Evolutionary conservation across 2,113 vertebrate species (phyloP).

Genomic region (Apodemus speciosus): DNA sequence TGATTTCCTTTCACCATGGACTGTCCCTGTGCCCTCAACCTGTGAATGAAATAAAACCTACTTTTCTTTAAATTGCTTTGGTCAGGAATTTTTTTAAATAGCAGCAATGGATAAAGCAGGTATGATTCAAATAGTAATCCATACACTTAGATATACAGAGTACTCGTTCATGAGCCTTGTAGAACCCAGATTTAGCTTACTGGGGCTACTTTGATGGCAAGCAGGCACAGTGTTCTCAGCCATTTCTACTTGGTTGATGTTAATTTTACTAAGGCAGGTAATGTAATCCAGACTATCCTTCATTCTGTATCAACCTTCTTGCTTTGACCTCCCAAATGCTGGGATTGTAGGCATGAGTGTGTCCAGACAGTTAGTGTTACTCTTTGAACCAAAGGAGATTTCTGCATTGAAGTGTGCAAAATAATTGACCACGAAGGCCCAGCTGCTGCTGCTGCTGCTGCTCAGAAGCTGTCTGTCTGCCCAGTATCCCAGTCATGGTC

Average conservation of each 20-base stretch:
- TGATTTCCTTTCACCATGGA: too few species aligned
- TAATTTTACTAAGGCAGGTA: background rate
- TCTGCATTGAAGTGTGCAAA: background rate
- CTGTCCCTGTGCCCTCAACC: background rate
- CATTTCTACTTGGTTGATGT: background rate
- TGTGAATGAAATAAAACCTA: background rate
- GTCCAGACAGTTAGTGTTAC: background rate
- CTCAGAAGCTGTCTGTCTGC: background rate
- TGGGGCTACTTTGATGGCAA: background rate
- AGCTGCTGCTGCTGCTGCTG: background rate
- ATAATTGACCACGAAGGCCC: background rate
- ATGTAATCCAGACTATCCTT: background rate
- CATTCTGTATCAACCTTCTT: background rate
- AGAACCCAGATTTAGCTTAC: background rate
- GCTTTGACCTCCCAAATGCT: background rate
- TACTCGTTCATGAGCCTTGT: background rate
- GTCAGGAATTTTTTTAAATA: background rate
- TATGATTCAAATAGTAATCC: background rate
- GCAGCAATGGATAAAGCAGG: background rate
- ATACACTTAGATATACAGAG: background rate
- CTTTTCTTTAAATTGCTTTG: background rate
- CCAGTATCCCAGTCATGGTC: background rate
- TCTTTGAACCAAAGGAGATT: background rate
- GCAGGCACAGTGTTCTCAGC: background rate
- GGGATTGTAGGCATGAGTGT: background rate